phyloP scores from a whole-genome alignment of 1,140 invertebrate species.

The Maconellicoccus hirsutus region DNA sequence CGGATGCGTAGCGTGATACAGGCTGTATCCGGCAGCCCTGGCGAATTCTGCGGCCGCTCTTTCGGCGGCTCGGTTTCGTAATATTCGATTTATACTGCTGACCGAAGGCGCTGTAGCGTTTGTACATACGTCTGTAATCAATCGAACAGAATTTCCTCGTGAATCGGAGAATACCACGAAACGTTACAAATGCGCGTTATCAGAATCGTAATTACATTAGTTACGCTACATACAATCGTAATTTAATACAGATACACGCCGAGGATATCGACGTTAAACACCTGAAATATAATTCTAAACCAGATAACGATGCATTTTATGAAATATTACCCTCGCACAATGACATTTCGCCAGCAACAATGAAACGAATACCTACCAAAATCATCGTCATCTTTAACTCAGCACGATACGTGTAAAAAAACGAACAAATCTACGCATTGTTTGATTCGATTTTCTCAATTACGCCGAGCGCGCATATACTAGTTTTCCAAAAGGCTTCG shows the following conservation, averaged over 20 bases:
- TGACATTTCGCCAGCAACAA: background rate
- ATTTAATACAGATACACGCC: background rate
- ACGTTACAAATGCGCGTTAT: too few species aligned
- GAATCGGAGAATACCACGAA: too few species aligned
- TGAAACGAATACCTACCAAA: background rate
- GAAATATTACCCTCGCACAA: constrained; percentile 3
- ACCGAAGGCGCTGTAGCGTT: constrained; percentile 83
- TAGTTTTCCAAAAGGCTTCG: too few species aligned
- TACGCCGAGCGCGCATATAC: too few species aligned
- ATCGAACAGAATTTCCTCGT: too few species aligned
- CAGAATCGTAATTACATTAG: background rate
- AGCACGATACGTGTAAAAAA: background rate
- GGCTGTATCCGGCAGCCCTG: constrained; percentile 73
- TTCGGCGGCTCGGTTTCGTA: constrained; percentile 80
- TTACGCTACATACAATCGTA: background rate
- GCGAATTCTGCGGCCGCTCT: constrained; percentile 88
- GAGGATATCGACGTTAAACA: background rate
- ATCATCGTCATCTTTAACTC: background rate
- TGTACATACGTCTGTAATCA: constrained; percentile 70
- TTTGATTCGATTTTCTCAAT: background rate
- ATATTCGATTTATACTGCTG: constrained; percentile 82
- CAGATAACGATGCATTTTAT: background rate
- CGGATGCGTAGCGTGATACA: constrained; percentile 52
- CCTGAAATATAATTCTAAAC: background rate
- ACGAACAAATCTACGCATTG: background rate